phyloP scores from a whole-genome alignment of 2,113 vertebrate species.

The Vanacampus margaritifer region DNA sequence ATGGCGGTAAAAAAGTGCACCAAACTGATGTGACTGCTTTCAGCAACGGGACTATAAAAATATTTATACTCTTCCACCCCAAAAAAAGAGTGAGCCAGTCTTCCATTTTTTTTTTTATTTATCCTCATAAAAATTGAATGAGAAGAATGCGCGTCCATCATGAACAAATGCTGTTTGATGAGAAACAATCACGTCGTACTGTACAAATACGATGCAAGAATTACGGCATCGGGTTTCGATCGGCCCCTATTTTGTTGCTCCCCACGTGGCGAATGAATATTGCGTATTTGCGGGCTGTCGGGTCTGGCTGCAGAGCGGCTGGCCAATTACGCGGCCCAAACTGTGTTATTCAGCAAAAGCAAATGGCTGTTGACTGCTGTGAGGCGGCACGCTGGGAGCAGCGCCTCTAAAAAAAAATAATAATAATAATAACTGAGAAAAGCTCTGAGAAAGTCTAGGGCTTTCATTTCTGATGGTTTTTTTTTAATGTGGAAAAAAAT shows the following conservation, averaged over 20 bases:
- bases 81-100: no score
- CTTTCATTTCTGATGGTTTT: neutral
- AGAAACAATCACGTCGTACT: neutral
- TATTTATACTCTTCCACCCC: no score
- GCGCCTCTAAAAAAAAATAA: constrained; percentile 43
- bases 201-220: neutral
- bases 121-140: no score
- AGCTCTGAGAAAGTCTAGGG: neutral
- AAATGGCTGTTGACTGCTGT: constrained; percentile 62
- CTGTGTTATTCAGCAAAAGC: constrained; percentile 65
- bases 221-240: neutral
- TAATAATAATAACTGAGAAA: neutral
- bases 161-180: no score
- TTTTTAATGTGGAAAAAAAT: neutral
- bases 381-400: constrained; percentile 24
- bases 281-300: constrained; percentile 61
- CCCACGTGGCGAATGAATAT: constrained; percentile 21
- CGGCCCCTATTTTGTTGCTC: neutral
- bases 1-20: neutral
- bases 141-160: no score
- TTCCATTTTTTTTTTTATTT: no score
- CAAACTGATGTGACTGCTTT: neutral
- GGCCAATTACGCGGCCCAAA: constrained; percentile 59
- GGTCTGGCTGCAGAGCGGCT: constrained; percentile 35
- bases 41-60: no score